These are phyloP conservation scores for Cylindroiulus punctatus DNA, from an alignment of 2,888 invertebrate species.

Conservation along the genomic window DNA sequence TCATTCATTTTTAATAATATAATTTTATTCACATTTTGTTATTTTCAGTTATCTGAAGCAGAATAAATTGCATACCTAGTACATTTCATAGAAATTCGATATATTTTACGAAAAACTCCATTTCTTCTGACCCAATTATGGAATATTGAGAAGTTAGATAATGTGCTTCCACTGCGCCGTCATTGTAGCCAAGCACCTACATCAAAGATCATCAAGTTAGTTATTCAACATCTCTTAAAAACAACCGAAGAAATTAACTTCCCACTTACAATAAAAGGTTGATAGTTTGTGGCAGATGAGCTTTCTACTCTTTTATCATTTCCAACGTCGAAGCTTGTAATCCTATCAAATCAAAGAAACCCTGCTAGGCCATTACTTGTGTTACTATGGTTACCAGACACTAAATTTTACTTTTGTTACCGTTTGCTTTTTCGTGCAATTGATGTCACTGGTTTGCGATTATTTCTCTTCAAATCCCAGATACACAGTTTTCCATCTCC, in stretches of 20 bases:
- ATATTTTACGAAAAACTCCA: constrained; percentile 29
- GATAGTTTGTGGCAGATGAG: constrained; percentile 1
- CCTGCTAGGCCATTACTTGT: neutral
- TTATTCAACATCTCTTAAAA: neutral
- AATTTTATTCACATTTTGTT: neutral
- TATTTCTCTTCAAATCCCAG: constrained; percentile 49
- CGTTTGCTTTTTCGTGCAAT: neutral
- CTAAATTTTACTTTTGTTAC: neutral
- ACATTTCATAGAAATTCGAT: constrained; percentile 19
- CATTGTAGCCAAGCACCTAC: constrained; percentile 46
- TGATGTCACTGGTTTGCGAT: constrained; percentile 36
- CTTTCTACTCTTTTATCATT: constrained; percentile 16
- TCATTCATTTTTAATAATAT: neutral
- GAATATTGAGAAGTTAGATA: constrained; percentile 44
- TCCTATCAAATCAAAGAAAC: neutral
- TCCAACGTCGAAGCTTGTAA: constrained; percentile 36
- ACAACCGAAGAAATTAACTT: neutral
- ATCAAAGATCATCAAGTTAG: neutral
- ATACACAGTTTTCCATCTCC: constrained; percentile 16
- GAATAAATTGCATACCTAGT: neutral
- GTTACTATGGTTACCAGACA: neutral
- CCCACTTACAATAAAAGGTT: constrained; percentile 39
- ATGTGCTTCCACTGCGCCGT: constrained; percentile 50
- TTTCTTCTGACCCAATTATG: neutral
- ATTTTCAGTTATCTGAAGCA: neutral